These are phyloP conservation scores for Morelia viridis DNA, from an alignment of 2,797 vertebrate species.

Conservation along the genomic window DNA sequence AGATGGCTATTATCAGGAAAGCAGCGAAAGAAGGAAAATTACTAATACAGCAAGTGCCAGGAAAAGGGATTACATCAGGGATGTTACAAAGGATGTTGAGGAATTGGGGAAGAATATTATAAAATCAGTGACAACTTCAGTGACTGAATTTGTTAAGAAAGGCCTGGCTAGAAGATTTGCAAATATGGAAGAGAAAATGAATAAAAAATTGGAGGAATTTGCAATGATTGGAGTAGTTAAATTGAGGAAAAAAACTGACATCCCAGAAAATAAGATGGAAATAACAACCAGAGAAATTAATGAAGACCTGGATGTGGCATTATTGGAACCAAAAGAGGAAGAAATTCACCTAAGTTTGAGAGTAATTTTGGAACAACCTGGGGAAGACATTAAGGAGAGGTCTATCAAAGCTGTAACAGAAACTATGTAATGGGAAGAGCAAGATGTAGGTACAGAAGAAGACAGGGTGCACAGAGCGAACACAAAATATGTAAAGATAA, in stretches of 20 bases:
- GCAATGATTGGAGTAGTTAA: background rate
- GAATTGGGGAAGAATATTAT: background rate
- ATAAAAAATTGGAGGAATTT: background rate
- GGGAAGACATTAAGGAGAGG: background rate
- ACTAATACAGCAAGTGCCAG: background rate
- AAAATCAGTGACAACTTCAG: background rate
- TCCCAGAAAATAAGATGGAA: background rate
- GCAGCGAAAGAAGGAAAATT: background rate
- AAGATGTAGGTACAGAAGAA: background rate
- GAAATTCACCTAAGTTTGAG: background rate
- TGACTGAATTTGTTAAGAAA: background rate
- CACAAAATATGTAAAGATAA: no score
- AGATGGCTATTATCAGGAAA: background rate
- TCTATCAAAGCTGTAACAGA: background rate
- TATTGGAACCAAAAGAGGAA: background rate
- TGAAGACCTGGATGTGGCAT: background rate
- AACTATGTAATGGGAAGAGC: background rate
- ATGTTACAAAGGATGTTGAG: background rate
- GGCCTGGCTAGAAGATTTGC: background rate
- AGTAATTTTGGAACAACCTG: background rate
- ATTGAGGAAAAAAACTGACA: background rate
- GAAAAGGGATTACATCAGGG: background rate
- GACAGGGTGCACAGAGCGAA: no score
- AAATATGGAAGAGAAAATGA: background rate
- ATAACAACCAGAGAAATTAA: background rate